Evolutionary conservation across 2,113 vertebrate genomes (phyloP), one percentile per base, ranked within the genome.

Genomic region (Poecile atricapillus): DNA sequence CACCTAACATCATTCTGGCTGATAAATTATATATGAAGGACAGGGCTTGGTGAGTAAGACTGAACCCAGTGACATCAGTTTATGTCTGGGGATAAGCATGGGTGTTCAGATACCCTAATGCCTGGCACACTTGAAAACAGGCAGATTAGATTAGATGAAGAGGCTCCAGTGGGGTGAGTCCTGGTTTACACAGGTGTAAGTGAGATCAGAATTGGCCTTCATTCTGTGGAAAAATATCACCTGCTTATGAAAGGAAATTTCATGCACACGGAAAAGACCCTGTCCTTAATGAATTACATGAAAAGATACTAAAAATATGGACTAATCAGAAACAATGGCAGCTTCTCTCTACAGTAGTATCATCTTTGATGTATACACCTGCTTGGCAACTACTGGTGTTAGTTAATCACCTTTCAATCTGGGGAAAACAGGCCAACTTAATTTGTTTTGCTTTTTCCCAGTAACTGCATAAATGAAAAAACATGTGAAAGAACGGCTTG

Each of bases 1-100:
- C 90, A 97, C 90, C 88, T 41, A 95, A 87, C 95, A 96, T 95
- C 86, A 79, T 89, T 96, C 83, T 84, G 90, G 37, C 77, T 95
- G 88, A 95, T 96, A 96, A 96, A 97, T 96, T 93, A 90, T 95
- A 94, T 69, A 96, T 96, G 94, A 97, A 93, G 83, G 85, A 80
- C n/a, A 63, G 79, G 90, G 53, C 80, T 46, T 49, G 67, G 78
- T 75, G 89, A 91, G 74, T 86, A 88, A 94, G 90, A 83, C 46
- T 64, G 71, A 96, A 71, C 37, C n/a, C 89, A 69, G 62, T 1
- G 25, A 87, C 69, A 84, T 25, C 1, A 8, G 74, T 84, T 75
- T 60, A 33, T 82, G 65, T 35, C 62, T 60, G n/a, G 49, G 77
- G 64, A 83, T 71, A 84, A 94, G 56, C n/a, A 41, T 0, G 8